Evolutionary conservation across 2,113 vertebrate species (phyloP).

Genomic region (Chiloscyllium plagiosum): DNA sequence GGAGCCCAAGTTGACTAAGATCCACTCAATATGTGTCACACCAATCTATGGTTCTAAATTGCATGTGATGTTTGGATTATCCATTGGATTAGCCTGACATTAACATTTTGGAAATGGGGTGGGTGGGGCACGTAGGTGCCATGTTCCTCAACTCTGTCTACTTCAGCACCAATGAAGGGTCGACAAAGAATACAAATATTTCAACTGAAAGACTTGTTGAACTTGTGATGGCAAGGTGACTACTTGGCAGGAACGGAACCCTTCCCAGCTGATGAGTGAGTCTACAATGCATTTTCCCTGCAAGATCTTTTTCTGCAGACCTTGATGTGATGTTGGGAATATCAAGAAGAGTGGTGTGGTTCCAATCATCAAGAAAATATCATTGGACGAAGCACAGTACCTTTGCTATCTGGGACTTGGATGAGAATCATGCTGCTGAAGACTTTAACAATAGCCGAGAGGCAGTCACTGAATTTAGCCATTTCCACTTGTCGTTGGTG

Average conservation of each 20-base stretch:
- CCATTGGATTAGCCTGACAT: not conserved
- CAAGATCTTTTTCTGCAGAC: not conserved
- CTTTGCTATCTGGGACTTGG: not conserved
- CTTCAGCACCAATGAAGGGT: not conserved
- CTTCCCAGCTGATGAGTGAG: not conserved
- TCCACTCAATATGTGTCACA: not conserved
- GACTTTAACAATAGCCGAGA: not conserved
- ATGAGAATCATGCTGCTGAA: not conserved
- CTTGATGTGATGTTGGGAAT: not conserved
- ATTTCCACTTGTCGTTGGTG: not conserved
- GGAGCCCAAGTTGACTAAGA: not conserved
- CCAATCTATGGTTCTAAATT: not conserved
- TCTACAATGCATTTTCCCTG: not conserved
- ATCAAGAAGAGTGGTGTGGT: not conserved
- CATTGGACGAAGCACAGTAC: not conserved
- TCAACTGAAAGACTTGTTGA: not conserved
- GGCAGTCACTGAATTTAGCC: not conserved
- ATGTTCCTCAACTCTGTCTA: not conserved
- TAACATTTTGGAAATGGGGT: not conserved
- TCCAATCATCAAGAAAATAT: not conserved
- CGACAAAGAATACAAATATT: not conserved
- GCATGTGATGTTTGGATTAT: not conserved
- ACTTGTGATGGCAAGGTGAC: not conserved
- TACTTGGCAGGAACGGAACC: not conserved
- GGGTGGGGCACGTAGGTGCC: not conserved